phyloP scores from a whole-genome alignment of 2,113 vertebrate genomes.

The Heterochromis multidens region DNA sequence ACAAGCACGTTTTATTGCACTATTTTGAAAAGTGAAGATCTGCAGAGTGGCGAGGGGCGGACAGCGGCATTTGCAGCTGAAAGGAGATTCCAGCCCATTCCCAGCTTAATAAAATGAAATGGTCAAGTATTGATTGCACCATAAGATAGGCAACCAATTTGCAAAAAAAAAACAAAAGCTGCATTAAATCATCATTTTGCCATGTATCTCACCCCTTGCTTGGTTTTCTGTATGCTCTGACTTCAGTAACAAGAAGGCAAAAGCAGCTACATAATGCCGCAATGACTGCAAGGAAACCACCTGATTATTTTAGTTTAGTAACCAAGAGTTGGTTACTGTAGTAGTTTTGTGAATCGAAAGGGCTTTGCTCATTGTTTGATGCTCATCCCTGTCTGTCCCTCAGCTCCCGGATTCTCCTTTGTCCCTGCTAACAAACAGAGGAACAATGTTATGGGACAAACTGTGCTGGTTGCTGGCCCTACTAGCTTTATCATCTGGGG shows the following conservation, averaged over 20 bases:
- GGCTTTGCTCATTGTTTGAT: constrained; percentile 7
- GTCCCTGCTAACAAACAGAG: constrained; percentile 55
- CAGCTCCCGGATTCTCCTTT: constrained; percentile 50
- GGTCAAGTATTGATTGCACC: not conserved
- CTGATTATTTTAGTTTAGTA: not conserved
- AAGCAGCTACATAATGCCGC: not conserved
- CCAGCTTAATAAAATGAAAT: not conserved
- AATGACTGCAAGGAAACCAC: not conserved
- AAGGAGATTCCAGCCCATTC: constrained; percentile 1
- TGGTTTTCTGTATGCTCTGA: not conserved
- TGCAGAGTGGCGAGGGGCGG: not conserved
- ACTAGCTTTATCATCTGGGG: constrained; percentile 64
- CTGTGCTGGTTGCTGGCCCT: constrained; percentile 71
- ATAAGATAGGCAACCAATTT: not conserved
- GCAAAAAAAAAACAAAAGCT: not conserved
- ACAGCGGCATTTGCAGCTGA: not conserved
- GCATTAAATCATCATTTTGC: not conserved
- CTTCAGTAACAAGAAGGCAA: not conserved
- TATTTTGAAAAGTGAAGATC: not conserved
- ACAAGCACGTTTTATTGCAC: not conserved
- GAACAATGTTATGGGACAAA: constrained; percentile 68
- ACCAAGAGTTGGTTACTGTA: not conserved
- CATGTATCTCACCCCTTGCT: not conserved
- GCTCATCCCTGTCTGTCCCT: constrained; percentile 29
- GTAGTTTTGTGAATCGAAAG: not conserved